These are phyloP conservation scores for Datnioides undecimradiatus DNA, from an alignment of 2,113 vertebrate species.

Conservation along the genomic window DNA sequence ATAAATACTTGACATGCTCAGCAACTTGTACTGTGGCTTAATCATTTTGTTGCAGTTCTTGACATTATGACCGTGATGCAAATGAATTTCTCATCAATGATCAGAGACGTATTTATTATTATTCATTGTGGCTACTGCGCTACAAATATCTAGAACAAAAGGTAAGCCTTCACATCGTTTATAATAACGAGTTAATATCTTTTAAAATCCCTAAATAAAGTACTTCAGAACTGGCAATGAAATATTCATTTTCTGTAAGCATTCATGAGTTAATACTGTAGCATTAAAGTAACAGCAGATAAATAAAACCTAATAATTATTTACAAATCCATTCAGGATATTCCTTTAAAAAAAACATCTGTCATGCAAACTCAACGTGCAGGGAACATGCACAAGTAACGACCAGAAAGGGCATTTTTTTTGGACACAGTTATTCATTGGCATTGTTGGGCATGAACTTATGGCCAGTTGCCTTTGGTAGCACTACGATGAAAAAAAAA, in stretches of 20 bases:
- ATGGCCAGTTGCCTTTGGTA: conserved; percentile 56
- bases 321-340: conserved; percentile 44
- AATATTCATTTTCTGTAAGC: conserved; percentile 25
- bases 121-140: conserved; percentile 37
- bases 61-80: not conserved
- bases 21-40: not conserved
- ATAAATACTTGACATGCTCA: conserved; percentile 3
- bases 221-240: conserved; percentile 11
- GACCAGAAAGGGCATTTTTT: conserved; percentile 47
- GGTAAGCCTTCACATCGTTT: not conserved
- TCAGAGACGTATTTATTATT: conserved; percentile 42
- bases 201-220: conserved; percentile 31
- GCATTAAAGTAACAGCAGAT: conserved; percentile 34
- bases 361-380: conserved; percentile 76
- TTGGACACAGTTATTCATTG: conserved; percentile 36
- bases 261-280: conserved; percentile 25
- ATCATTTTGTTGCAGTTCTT: conserved; percentile 9
- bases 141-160: conserved; percentile 42
- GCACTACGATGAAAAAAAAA: conserved; percentile 19
- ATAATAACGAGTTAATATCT: not conserved
- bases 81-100: conserved; percentile 12
- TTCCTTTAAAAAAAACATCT: conserved; percentile 43
- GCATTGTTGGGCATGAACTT: conserved; percentile 25
- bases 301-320: conserved; percentile 48
- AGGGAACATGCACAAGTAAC: conserved; percentile 61